Evolutionary conservation across 2,797 vertebrate genomes (phyloP).

Genomic region (Streptopelia turtur): DNA sequence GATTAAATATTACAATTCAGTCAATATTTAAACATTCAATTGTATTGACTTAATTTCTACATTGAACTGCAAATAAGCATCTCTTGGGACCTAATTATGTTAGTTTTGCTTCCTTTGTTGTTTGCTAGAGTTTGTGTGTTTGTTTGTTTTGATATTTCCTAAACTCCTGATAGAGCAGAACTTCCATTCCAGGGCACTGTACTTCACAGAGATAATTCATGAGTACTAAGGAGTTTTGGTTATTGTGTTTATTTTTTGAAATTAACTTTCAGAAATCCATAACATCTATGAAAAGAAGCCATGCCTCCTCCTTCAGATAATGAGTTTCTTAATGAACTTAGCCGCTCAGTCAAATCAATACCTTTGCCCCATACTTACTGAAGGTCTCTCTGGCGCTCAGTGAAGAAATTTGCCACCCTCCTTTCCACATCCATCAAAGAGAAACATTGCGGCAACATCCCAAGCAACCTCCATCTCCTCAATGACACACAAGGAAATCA

Average conservation of each 20-base stretch:
- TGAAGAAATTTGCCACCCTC: not conserved
- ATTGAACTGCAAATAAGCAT: not conserved
- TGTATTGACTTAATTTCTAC: conserved; percentile 48
- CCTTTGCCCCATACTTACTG: not conserved
- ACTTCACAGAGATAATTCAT: not conserved
- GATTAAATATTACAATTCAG: conserved; percentile 66
- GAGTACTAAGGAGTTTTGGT: not conserved
- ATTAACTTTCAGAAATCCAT: not conserved
- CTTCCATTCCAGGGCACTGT: not conserved
- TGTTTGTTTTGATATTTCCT: not conserved
- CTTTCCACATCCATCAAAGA: not conserved
- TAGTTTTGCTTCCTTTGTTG: conserved; percentile 22
- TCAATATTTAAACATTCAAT: conserved; percentile 59
- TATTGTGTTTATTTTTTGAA: conserved; percentile 2
- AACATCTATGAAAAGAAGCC: not conserved
- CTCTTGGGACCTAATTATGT: conserved; percentile 49
- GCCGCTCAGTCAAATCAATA: not conserved
- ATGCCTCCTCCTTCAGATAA: not conserved
- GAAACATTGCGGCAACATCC: not conserved
- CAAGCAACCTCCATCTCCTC: not conserved
- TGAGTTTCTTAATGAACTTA: not conserved
- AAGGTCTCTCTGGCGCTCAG: not conserved
- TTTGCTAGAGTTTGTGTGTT: not conserved
- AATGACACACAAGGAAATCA: accelerated
- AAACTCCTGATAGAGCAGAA: conserved; percentile 12